phyloP scores from a whole-genome alignment of 1,140 invertebrate genomes.

The Lethrus apterus region DNA sequence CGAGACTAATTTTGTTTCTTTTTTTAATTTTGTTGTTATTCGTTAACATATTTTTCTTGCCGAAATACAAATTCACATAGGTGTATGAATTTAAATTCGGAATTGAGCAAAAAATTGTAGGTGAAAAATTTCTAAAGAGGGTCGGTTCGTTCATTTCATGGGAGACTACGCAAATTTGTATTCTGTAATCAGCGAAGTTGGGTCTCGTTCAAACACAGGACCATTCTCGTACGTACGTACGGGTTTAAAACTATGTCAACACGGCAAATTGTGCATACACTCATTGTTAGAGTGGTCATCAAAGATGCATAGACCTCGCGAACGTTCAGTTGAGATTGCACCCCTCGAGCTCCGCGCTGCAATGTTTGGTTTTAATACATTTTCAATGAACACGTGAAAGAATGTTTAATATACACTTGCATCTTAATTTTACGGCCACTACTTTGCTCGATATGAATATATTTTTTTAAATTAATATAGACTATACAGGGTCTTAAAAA shows the following conservation, averaged over 20 bases:
- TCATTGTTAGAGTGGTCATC: conserved; percentile 34
- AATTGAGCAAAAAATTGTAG: conserved; percentile 6
- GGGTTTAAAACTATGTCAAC: conserved; percentile 38
- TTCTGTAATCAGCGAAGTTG: conserved; percentile 14
- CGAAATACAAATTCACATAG: no score
- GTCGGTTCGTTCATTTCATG: neutral
- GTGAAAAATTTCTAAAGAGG: conserved; percentile 16
- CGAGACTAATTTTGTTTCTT: no score
- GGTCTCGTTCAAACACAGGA: conserved; percentile 13
- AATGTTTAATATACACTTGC: conserved; percentile 25
- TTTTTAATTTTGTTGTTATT: no score
- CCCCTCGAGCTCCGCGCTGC: conserved; percentile 14
- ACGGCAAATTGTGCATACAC: conserved; percentile 38
- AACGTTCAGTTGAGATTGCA: conserved; percentile 15
- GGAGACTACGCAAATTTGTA: conserved; percentile 17
- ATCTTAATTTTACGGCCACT: conserved; percentile 4
- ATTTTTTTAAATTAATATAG: no score
- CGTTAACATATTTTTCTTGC: no score
- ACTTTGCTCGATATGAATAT: neutral
- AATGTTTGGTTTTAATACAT: conserved; percentile 40
- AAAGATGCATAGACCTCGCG: conserved; percentile 33
- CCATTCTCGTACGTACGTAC: no score
- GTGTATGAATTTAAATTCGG: no score
- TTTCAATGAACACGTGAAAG: conserved; percentile 38
- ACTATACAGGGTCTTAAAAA: no score